These are phyloP conservation scores for Pristionchus pacificus DNA, from an alignment of 1,140 invertebrate genomes.

Conservation along the genomic window DNA sequence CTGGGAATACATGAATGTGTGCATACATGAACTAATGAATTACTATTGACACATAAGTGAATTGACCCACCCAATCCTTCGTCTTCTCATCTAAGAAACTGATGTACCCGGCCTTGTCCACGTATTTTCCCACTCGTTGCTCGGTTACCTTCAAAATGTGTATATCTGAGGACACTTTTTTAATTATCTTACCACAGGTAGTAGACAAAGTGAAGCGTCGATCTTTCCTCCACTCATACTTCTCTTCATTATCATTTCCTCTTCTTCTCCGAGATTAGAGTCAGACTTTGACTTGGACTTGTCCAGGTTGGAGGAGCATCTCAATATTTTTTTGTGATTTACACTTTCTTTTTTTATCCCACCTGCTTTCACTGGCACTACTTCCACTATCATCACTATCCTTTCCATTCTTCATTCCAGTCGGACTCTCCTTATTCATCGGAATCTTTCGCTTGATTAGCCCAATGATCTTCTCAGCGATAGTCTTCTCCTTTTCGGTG, in stretches of 20 bases:
- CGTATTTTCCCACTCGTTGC: slow-evolving; percentile 90
- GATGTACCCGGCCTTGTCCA: slow-evolving; percentile 88
- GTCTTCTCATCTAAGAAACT: slow-evolving; percentile 94
- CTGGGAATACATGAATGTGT: too few relatives aligned
- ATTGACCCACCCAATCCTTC: slow-evolving; percentile 81
- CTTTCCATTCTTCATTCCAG: slow-evolving; percentile 40
- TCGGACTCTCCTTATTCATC: slow-evolving; percentile 56
- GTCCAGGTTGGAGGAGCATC: not conserved
- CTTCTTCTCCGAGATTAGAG: too few relatives aligned
- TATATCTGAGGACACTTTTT: too few relatives aligned
- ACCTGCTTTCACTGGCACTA: too few relatives aligned
- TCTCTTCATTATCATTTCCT: slow-evolving; percentile 36
- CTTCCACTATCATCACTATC: slow-evolving; percentile 35
- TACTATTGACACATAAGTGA: too few relatives aligned
- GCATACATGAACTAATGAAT: too few relatives aligned
- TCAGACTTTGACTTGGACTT: slow-evolving; percentile 39
- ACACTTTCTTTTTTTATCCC: too few relatives aligned
- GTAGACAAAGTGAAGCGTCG: too few relatives aligned
- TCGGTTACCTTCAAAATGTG: slow-evolving; percentile 77
- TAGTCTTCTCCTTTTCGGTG: too few relatives aligned
- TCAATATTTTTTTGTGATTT: too few relatives aligned
- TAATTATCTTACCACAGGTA: too few relatives aligned
- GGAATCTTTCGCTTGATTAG: slow-evolving; percentile 53
- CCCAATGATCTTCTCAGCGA: slow-evolving; percentile 48
- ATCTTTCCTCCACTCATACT: slow-evolving; percentile 40